Base-by-base conservation (phyloP, 2,113 vertebrate genomes). In the Menidia beryllina region DNA sequence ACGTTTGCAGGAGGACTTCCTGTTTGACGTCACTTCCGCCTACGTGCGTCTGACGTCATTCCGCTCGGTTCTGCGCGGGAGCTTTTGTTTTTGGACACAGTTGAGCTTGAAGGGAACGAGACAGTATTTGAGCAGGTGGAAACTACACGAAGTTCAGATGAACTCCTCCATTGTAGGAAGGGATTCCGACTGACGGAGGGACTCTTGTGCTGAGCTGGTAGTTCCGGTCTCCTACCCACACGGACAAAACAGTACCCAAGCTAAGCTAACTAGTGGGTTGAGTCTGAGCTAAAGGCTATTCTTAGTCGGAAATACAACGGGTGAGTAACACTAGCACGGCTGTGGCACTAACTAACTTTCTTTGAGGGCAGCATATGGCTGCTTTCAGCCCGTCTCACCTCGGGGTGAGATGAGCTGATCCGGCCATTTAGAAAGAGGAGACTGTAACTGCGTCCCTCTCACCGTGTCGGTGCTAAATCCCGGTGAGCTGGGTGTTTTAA, bases 51-150 rank as follows among this genome's bases (percentile, higher is more conserved):
- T 52, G 19, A 50, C 85, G 86, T 88, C 65, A 62, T 68, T 20
- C 19, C 64, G 64, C 62, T 11, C 2, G 0, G 4, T 20, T 15
- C 11, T 13, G 63, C 66, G 87, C 87, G 87, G 84, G 84, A 85
- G 23, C 23, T 85, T 83, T 71, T 57, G 51, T 67, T 82, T 36
- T 39, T 17, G 15, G n/a, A n/a, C 59, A 74, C 70, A 57, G 38
- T 9, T 0, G 10, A 20, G 27, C 41, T 39, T 5, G 15, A 43
- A 8, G 1, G 38, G 13, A 39, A 8, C 38, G 13, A 39, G 4
- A 14, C 38, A 3, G 38, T 14, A 8, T n/a, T 4, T 4, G 14
- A 48, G 30, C 23, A 26, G 1, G n/a, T 24, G 1, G 9, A n/a
- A 10, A 1, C n/a, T 27, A 24, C 25, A 34, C 7, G 12, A 48